Conservation (phyloP, 2,797 vertebrate genomes). For the Pyrocephalus nanus region DNA sequence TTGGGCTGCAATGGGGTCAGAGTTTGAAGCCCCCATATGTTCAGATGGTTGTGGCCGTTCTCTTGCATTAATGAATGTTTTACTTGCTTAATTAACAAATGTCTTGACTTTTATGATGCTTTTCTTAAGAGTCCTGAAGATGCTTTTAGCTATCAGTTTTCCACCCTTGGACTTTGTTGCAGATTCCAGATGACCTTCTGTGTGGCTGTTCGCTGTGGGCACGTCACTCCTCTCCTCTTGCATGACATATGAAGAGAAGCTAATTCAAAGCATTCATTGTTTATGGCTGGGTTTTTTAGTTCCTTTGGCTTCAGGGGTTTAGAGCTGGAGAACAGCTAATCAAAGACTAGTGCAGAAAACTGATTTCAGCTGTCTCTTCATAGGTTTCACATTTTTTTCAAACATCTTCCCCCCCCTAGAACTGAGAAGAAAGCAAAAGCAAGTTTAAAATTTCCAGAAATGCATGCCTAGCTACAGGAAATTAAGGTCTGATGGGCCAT, state of each 20-base stretch:
- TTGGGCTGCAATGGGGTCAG: not conserved
- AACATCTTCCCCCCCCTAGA: not conserved
- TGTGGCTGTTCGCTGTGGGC: conserved; percentile 47
- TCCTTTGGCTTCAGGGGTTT: conserved; percentile 73
- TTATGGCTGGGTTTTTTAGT: conserved; percentile 68
- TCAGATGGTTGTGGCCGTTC: not conserved
- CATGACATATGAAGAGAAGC: conserved; percentile 67
- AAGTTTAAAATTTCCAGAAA: conserved; percentile 34
- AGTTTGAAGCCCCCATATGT: rapidly evolving
- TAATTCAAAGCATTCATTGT: conserved; percentile 78
- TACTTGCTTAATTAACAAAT: not conserved
- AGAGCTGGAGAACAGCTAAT: conserved; percentile 74
- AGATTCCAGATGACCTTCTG: conserved; percentile 39
- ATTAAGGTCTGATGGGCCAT: not conserved
- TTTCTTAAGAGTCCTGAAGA: not conserved
- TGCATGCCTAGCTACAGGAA: not conserved
- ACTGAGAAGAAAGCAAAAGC: conserved; percentile 2
- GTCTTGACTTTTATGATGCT: not conserved
- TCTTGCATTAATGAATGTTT: not conserved
- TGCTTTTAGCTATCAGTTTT: conserved; percentile 12
- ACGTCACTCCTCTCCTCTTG: conserved; percentile 59
- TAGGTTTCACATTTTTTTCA: conserved; percentile 52
- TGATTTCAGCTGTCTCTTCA: conserved; percentile 76
- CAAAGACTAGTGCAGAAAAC: conserved; percentile 75
- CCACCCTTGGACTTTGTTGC: not conserved